Conservation (phyloP, 2,888 invertebrate species). For the Philaethria dido region DNA sequence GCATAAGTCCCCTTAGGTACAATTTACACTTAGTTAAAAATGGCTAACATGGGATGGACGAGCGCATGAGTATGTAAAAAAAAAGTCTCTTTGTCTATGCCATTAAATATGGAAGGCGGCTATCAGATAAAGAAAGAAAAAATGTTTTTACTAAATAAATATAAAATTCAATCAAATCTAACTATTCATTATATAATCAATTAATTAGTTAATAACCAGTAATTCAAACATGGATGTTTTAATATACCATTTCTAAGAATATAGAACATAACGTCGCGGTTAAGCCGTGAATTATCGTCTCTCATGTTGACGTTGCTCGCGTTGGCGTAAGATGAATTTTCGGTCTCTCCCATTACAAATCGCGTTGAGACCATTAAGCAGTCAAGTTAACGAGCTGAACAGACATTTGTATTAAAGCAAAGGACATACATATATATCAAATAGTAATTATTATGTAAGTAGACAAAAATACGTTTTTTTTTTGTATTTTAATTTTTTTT, state of each 20-base stretch:
- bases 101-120: too few species aligned
- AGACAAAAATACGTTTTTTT: too few species aligned
- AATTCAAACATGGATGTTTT: neutral
- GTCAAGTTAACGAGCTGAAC: slow-evolving; percentile 30
- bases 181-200: too few species aligned
- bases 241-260: slow-evolving; percentile 4
- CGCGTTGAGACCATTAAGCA: slow-evolving; percentile 34
- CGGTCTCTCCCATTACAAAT: slow-evolving; percentile 32
- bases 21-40: too few species aligned
- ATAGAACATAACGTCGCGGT: slow-evolving; percentile 2
- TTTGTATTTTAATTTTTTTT: neutral
- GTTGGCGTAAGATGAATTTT: slow-evolving; percentile 31
- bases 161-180: too few species aligned
- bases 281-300: slow-evolving; percentile 20
- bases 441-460: neutral
- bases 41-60: too few species aligned
- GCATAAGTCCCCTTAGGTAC: too few species aligned
- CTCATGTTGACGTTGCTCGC: slow-evolving; percentile 16
- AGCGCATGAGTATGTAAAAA: too few species aligned
- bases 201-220: neutral
- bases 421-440: neutral
- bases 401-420: slow-evolving; percentile 29
- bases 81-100: too few species aligned
- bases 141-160: too few species aligned
- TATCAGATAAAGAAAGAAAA: too few species aligned